These are phyloP conservation scores for Agrotis segetum DNA, from an alignment of 2,888 invertebrate species.

Conservation along the genomic window DNA sequence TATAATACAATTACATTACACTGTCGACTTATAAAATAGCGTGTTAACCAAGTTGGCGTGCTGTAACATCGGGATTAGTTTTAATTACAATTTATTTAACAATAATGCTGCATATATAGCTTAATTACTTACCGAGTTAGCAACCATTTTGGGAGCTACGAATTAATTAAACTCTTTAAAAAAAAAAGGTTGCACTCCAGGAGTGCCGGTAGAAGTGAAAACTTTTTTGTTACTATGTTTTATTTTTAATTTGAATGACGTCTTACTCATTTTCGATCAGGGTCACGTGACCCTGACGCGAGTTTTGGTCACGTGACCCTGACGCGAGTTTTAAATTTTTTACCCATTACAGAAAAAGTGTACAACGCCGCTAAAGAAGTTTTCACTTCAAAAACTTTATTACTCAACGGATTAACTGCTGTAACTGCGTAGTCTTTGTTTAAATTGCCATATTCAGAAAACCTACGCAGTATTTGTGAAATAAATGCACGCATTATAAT, in stretches of 20 bases:
- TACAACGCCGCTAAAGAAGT: too few relatives aligned
- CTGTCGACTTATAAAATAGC: slow-evolving; percentile 59
- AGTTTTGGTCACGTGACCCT: too few relatives aligned
- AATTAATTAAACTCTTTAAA: slow-evolving; percentile 13
- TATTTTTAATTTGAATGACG: too few relatives aligned
- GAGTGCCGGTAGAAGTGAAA: too few relatives aligned
- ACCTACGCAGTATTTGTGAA: slow-evolving; percentile 36
- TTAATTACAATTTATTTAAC: slow-evolving; percentile 68
- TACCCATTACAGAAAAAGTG: too few relatives aligned
- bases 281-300: too few relatives aligned
- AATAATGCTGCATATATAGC: slow-evolving; percentile 55
- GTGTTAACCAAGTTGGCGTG: slow-evolving; percentile 70
- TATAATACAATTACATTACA: slow-evolving; percentile 36
- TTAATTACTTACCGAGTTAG: slow-evolving; percentile 60
- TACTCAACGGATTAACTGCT: slow-evolving; percentile 2
- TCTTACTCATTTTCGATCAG: too few relatives aligned
- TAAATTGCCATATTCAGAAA: slow-evolving; percentile 29
- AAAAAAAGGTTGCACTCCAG: too few relatives aligned
- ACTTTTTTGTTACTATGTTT: too few relatives aligned
- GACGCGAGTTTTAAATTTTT: too few relatives aligned
- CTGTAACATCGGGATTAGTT: slow-evolving; percentile 69
- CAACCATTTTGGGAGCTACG: slow-evolving; percentile 47
- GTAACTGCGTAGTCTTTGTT: slow-evolving; percentile 4
- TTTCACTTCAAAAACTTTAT: too few relatives aligned
- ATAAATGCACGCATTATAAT: slow-evolving; percentile 45